phyloP scores from a whole-genome alignment of 2,797 vertebrate species.

The Dromococcyx pavoninus region DNA sequence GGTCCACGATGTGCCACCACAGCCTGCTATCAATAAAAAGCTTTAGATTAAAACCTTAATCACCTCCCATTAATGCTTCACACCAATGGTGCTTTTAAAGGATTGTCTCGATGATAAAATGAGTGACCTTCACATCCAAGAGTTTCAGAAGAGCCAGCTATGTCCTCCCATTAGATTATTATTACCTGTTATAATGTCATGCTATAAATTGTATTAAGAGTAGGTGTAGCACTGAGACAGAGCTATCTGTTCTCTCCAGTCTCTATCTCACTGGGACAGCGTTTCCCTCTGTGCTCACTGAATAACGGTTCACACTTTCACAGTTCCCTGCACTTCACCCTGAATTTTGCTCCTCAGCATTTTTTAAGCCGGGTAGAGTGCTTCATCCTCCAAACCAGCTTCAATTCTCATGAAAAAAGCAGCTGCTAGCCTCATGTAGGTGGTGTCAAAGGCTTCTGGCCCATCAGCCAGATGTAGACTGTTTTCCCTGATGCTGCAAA shows the following conservation, averaged over 20 bases:
- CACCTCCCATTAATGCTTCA: background rate
- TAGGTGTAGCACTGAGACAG: background rate
- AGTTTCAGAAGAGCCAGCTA: background rate
- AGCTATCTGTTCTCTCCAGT: background rate
- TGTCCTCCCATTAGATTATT: conserved; percentile 24
- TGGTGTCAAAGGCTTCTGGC: background rate
- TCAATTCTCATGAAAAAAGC: background rate
- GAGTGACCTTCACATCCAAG: conserved; percentile 18
- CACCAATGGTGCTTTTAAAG: background rate
- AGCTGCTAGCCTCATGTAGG: background rate
- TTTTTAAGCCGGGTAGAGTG: background rate
- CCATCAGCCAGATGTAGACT: background rate
- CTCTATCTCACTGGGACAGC: rapidly evolving
- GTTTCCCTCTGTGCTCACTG: background rate
- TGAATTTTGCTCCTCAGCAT: conserved; percentile 13
- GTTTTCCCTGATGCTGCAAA: background rate
- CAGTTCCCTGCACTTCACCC: background rate
- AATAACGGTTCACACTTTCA: background rate
- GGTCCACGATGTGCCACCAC: background rate
- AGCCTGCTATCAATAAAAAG: background rate
- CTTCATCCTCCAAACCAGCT: background rate
- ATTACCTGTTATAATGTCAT: background rate
- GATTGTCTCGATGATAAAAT: conserved; percentile 38
- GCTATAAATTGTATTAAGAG: conserved; percentile 24
- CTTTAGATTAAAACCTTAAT: conserved; percentile 37